These are phyloP conservation scores for Eunapius fragilis DNA, from an alignment of 37 sponge, comb jelly and placozoan species.

Conservation along the genomic window DNA sequence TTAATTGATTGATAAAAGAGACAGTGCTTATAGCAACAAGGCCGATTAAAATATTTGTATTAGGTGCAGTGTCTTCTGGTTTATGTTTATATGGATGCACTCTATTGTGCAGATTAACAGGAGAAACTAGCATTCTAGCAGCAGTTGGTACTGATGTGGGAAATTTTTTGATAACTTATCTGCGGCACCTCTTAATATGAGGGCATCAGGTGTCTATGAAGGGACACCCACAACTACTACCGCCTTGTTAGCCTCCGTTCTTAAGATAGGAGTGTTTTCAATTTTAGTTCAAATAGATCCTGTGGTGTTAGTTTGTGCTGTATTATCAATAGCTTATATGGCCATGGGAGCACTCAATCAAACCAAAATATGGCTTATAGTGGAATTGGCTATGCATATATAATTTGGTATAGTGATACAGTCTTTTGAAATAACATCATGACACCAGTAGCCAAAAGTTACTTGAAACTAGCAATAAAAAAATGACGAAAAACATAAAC, in stretches of 20 bases:
- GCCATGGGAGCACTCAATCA: conserved; percentile 83
- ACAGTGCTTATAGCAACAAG: conserved; percentile 63
- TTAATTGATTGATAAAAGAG: conserved; percentile 59
- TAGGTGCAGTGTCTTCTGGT: conserved; percentile 71
- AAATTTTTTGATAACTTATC: conserved; percentile 64
- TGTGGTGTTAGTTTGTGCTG: conserved; percentile 63
- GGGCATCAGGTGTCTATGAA: conserved; percentile 80
- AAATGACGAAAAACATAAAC: no score
- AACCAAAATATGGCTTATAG: conserved; percentile 83
- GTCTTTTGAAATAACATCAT: conserved; percentile 72
- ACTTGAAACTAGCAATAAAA: no score
- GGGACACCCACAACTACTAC: conserved; percentile 62
- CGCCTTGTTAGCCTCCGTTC: conserved; percentile 59
- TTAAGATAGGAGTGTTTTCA: conserved; percentile 62
- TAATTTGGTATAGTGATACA: conserved; percentile 64
- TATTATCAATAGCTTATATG: conserved; percentile 67
- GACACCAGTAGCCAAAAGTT: no score
- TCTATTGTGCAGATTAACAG: conserved; percentile 65
- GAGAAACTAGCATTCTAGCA: conserved; percentile 62
- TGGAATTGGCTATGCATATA: conserved; percentile 72
- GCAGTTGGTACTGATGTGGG: conserved; percentile 23
- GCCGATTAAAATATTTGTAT: conserved; percentile 75
- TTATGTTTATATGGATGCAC: conserved; percentile 70
- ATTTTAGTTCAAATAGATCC: conserved; percentile 73
- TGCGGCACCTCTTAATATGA: conserved; percentile 76